Evolutionary conservation across 2,888 invertebrate species (phyloP).

Genomic region (Lasioglossum lativentre): DNA sequence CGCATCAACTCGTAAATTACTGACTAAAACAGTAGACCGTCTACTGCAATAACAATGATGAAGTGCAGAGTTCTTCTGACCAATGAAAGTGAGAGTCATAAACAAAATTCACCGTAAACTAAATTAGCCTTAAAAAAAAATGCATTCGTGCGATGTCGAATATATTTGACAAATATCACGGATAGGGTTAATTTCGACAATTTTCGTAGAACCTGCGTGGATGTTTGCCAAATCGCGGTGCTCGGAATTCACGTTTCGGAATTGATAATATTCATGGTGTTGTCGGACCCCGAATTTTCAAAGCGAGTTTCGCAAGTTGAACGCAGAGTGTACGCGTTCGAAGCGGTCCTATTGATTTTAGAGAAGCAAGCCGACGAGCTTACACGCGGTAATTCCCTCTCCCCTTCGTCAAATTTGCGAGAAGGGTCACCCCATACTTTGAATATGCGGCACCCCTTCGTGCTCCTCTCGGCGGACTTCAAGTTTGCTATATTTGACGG

Average conservation of each 20-base stretch:
- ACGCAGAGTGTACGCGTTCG: constrained; percentile 28
- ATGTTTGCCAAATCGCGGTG: neutral
- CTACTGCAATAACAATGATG: no score
- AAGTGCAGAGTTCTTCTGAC: no score
- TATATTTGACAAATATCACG: no score
- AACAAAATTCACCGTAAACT: no score
- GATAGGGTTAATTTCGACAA: neutral
- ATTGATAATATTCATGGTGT: neutral
- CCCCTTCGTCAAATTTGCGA: constrained; percentile 66
- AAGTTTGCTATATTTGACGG: constrained; percentile 58
- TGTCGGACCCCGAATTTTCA: constrained; percentile 34
- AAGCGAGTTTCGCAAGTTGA: constrained; percentile 39
- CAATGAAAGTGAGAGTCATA: no score
- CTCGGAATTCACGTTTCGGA: neutral
- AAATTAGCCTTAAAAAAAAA: no score
- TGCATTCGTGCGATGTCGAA: no score
- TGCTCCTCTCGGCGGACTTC: constrained; percentile 47
- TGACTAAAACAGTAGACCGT: no score
- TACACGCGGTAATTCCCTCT: constrained; percentile 57
- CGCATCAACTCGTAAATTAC: no score
- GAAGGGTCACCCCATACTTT: constrained; percentile 70
- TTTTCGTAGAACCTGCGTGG: neutral
- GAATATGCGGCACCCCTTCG: constrained; percentile 66
- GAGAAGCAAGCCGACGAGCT: constrained; percentile 60
- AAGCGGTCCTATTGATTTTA: constrained; percentile 70